Evolutionary conservation across 2,113 vertebrate species (phyloP).

Genomic region (Aplodontia rufa): DNA sequence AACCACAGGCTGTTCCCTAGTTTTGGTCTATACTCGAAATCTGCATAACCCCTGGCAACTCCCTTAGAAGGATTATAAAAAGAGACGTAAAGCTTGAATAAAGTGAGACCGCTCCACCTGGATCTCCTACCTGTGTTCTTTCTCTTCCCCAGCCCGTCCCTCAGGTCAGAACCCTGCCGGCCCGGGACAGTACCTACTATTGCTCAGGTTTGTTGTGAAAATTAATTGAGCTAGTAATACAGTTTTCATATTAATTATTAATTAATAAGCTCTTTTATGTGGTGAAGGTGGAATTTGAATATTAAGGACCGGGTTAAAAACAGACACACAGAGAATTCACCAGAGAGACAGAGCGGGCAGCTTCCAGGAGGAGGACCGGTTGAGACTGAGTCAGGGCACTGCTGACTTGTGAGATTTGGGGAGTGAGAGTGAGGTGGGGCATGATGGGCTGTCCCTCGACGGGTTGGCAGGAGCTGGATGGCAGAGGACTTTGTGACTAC

Average conservation of each 20-base stretch:
- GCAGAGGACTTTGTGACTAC: neutral
- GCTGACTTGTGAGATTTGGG: neutral
- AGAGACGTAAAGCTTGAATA: too few species aligned
- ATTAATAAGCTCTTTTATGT: neutral
- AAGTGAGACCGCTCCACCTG: too few species aligned
- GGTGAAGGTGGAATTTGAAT: neutral
- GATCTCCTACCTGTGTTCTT: too few species aligned
- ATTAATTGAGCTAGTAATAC: neutral
- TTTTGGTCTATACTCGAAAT: too few species aligned
- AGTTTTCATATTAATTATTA: neutral
- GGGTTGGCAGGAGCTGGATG: neutral
- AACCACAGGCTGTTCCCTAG: too few species aligned
- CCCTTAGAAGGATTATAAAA: too few species aligned
- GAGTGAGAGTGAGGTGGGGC: neutral
- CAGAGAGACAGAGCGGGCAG: neutral
- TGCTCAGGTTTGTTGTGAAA: neutral
- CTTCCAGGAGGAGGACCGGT: neutral
- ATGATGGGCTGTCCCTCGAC: neutral
- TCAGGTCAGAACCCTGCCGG: too few species aligned
- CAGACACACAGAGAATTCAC: neutral
- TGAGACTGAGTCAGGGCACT: neutral
- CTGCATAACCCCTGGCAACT: too few species aligned
- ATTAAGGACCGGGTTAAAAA: neutral
- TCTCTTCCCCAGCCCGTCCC: too few species aligned
- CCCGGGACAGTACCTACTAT: too few species aligned